These are phyloP conservation scores for Melieria omissa DNA, from an alignment of 2,888 invertebrate genomes.

Conservation along the genomic window DNA sequence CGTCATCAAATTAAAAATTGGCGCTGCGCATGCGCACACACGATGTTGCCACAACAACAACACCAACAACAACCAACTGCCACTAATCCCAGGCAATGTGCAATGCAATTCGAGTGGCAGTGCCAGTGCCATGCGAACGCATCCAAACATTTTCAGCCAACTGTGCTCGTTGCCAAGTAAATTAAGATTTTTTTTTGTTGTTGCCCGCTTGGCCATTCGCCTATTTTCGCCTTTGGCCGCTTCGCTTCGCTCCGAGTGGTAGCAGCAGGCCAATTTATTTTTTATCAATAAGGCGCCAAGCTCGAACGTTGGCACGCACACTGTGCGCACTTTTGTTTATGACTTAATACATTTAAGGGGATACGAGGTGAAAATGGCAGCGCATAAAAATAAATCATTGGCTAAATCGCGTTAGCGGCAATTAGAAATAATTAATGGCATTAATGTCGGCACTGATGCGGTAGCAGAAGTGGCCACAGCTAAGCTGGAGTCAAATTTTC, in stretches of 20 bases:
- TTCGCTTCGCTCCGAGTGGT: too few relatives aligned
- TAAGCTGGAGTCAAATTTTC: too few relatives aligned
- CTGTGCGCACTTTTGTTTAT: constrained; percentile 17
- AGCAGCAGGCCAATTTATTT: too few relatives aligned
- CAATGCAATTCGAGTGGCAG: constrained; percentile 2
- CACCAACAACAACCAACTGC: background rate
- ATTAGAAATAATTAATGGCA: constrained; percentile 33
- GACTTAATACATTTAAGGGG: constrained; percentile 14
- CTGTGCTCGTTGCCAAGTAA: background rate
- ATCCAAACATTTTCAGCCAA: background rate
- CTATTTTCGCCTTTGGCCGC: background rate
- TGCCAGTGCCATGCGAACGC: background rate
- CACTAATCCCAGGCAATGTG: background rate
- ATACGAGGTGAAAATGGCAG: constrained; percentile 37
- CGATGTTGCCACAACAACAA: constrained; percentile 11
- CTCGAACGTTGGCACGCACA: background rate
- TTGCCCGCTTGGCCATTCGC: background rate
- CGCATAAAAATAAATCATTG: constrained; percentile 31
- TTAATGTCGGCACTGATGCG: background rate
- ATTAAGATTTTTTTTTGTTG: constrained; percentile 6
- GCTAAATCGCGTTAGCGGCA: constrained; percentile 28
- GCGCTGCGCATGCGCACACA: constrained; percentile 29
- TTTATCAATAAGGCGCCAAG: background rate
- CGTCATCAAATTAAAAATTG: constrained; percentile 56
- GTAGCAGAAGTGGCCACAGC: too few relatives aligned